Evolutionary conservation across 2,888 invertebrate genomes (phyloP).

Genomic region (Caenorhabditis sp.): DNA sequence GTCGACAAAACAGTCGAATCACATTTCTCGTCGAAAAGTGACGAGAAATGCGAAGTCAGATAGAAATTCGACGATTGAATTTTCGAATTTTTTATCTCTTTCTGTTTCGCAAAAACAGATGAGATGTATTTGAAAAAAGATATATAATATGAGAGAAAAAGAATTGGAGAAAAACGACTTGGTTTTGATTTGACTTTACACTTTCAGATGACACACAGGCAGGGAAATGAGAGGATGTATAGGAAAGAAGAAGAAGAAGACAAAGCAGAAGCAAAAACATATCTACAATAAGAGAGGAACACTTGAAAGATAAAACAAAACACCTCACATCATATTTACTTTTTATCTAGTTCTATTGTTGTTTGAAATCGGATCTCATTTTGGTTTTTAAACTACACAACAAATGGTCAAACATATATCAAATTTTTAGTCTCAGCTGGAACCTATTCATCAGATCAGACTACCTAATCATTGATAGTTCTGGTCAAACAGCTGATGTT

Average conservation of each 20-base stretch:
- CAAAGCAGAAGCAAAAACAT: background rate
- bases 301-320: slow-evolving; percentile 15
- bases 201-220: slow-evolving; percentile 14
- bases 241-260: background rate
- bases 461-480: too few species aligned
- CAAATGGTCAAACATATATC: too few species aligned
- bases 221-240: slow-evolving; percentile 6
- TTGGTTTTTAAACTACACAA: too few species aligned
- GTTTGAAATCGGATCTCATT: too few species aligned
- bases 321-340: background rate
- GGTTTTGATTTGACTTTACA: slow-evolving; percentile 46
- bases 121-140: slow-evolving; percentile 23
- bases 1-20: slow-evolving; percentile 9
- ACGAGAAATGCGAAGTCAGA: background rate
- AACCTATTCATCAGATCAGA: too few species aligned
- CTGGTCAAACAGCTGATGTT: too few species aligned
- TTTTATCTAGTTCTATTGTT: background rate
- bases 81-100: slow-evolving; percentile 2
- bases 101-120: background rate
- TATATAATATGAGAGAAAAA: slow-evolving; percentile 34
- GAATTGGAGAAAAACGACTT: slow-evolving; percentile 18
- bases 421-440: too few species aligned
- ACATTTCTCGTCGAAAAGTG: slow-evolving; percentile 30
- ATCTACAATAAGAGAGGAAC: background rate
- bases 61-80: slow-evolving; percentile 25